Percentiles rank a stretch among this genome's conserved stretches.
phyloP scores from a whole-genome alignment of 2,888 invertebrate genomes.

The Rhogogaster chlorosoma region DNA sequence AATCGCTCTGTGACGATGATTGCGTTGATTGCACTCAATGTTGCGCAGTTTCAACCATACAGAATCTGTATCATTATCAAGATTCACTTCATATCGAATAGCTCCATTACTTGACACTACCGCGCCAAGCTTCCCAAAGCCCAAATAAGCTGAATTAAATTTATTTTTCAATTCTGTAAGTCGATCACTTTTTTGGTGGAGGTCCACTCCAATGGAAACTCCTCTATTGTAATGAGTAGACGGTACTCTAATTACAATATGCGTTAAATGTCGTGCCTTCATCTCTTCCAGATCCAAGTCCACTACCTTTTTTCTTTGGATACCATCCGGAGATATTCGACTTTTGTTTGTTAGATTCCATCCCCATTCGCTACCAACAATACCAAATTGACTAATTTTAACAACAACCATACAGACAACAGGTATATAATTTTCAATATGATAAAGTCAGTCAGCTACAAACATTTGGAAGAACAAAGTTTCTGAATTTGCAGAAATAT shows the following conservation, averaged over 20 bases:
- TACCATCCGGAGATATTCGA: constrained; percentile 79
- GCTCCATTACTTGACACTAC: constrained; percentile 60
- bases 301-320: constrained; percentile 78
- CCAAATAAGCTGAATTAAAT: constrained; percentile 47
- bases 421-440: constrained; percentile 30
- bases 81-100: constrained; percentile 65
- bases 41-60: constrained; percentile 65
- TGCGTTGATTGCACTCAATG: constrained; percentile 58
- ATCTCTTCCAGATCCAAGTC: constrained; percentile 83
- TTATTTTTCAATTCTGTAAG: neutral
- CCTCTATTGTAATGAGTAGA: constrained; percentile 78
- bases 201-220: constrained; percentile 84
- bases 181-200: constrained; percentile 77
- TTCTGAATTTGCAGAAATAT: neutral
- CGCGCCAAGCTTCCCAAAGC: constrained; percentile 53
- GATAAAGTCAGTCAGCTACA: neutral
- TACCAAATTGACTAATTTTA: constrained; percentile 62
- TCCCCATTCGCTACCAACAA: constrained; percentile 78
- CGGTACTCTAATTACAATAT: constrained; percentile 85
- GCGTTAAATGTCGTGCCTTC: constrained; percentile 82
- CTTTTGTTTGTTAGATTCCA: constrained; percentile 82
- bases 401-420: constrained; percentile 71
- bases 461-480: neutral
- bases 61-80: constrained; percentile 62
- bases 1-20: constrained; percentile 58